A percentile compares a stretch with the other conserved stretches of the same genome.
Conservation (phyloP, 2,888 invertebrate genomes). For the Ectemnius lituratus region DNA sequence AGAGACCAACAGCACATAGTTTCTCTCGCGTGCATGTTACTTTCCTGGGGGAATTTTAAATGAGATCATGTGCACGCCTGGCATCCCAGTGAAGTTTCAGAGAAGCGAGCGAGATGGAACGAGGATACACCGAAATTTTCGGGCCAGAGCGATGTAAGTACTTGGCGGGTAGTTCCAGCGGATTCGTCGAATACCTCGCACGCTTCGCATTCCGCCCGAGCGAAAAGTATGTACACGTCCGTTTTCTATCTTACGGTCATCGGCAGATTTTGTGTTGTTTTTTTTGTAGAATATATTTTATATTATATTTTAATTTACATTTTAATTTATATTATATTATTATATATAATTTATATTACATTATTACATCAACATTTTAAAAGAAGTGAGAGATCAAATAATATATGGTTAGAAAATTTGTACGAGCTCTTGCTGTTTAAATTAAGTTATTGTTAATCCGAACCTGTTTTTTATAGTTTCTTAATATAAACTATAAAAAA, state of each 20-base stretch:
- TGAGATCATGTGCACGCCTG: slow-evolving; percentile 15
- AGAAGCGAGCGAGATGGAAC: background rate
- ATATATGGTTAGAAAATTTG: too few species aligned
- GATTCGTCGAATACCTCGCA: slow-evolving; percentile 33
- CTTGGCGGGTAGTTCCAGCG: slow-evolving; percentile 37
- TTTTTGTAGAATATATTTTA: background rate
- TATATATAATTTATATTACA: too few species aligned
- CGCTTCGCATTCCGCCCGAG: background rate
- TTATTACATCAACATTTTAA: too few species aligned
- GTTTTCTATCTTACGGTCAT: background rate
- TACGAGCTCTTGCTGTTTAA: too few species aligned
- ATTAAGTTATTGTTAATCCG: too few species aligned
- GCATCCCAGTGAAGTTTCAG: background rate
- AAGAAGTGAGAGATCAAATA: too few species aligned
- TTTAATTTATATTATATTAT: too few species aligned
- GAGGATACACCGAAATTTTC: slow-evolving; percentile 25
- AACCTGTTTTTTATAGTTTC: too few species aligned
- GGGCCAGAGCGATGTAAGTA: slow-evolving; percentile 23
- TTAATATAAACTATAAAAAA: too few species aligned
- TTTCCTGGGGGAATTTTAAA: slow-evolving; percentile 33
- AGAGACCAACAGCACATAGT: background rate
- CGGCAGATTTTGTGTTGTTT: slow-evolving; percentile 13
- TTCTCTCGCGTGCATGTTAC: background rate
- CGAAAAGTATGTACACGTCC: background rate
- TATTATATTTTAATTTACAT: too few species aligned